phyloP scores from a whole-genome alignment of 2,888 invertebrate genomes.

The Cacoxenus indagator region DNA sequence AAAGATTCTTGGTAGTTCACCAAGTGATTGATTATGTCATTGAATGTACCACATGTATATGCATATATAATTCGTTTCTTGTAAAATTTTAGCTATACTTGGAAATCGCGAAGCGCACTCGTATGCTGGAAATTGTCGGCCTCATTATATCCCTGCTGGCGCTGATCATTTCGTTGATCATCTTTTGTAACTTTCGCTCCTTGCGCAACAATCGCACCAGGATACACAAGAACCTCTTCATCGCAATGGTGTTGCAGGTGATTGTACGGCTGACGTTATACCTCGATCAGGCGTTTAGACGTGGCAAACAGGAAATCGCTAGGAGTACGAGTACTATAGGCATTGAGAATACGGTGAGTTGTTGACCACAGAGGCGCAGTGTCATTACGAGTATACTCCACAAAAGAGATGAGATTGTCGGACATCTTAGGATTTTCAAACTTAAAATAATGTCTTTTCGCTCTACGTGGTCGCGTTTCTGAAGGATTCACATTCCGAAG shows the following conservation, averaged over 20 bases:
- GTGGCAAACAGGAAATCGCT: constrained; percentile 56
- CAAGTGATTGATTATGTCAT: too few species aligned
- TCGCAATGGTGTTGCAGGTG: constrained; percentile 85
- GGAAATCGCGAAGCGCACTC: constrained; percentile 79
- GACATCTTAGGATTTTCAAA: too few species aligned
- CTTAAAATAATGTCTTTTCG: too few species aligned
- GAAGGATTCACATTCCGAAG: too few species aligned
- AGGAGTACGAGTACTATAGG: constrained; percentile 71
- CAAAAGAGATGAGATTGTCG: too few species aligned
- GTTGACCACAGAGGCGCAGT: not conserved
- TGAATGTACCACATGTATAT: too few species aligned
- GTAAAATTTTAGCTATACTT: constrained; percentile 74
- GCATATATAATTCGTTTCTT: not conserved
- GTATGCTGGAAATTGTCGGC: constrained; percentile 87
- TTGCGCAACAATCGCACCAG: constrained; percentile 86
- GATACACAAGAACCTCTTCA: constrained; percentile 88
- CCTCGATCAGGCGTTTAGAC: constrained; percentile 78
- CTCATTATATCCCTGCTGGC: constrained; percentile 84
- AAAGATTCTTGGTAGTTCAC: too few species aligned
- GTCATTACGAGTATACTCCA: too few species aligned
- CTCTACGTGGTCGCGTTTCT: too few species aligned
- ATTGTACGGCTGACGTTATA: constrained; percentile 80
- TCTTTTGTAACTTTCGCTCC: constrained; percentile 85
- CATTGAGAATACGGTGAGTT: constrained; percentile 79
- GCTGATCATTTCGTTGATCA: constrained; percentile 80